Evolutionary conservation across 2,888 invertebrate species (phyloP).

Genomic region (Dolichomitus sp.): DNA sequence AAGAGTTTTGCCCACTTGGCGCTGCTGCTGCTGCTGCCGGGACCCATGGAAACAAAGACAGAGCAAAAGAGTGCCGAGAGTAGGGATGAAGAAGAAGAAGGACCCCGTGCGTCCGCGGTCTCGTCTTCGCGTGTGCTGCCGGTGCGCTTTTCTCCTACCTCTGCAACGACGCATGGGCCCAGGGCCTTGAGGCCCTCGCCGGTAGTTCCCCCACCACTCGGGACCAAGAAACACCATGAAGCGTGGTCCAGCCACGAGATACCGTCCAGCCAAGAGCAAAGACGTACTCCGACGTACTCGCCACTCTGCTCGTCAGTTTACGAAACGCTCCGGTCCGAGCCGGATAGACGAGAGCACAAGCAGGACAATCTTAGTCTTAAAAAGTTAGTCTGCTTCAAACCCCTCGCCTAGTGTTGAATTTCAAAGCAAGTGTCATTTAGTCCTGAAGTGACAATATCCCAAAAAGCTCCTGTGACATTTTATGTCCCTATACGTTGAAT

Average conservation of each 20-base stretch:
- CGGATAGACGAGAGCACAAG: conserved; percentile 42
- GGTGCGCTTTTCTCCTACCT: conserved; percentile 76
- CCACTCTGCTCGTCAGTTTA: conserved; percentile 79
- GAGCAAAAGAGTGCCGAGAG: conserved; percentile 52
- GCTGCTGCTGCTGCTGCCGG: conserved; percentile 36
- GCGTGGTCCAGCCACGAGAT: conserved; percentile 85
- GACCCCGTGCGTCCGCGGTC: conserved; percentile 39
- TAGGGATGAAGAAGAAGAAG: conserved; percentile 58
- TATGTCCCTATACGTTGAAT: neutral
- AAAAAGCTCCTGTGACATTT: neutral
- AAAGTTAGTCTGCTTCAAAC: neutral
- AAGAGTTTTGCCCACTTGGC: conserved; percentile 79
- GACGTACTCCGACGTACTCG: conserved; percentile 68
- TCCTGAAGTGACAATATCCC: neutral
- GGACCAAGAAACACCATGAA: conserved; percentile 75
- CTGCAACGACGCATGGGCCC: conserved; percentile 62
- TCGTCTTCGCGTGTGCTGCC: conserved; percentile 28
- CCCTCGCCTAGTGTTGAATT: conserved; percentile 27
- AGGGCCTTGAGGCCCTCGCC: conserved; percentile 64
- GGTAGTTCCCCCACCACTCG: conserved; percentile 66
- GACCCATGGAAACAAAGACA: conserved; percentile 52
- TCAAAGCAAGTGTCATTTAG: neutral
- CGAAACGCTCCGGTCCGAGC: conserved; percentile 81
- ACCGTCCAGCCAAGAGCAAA: conserved; percentile 74
- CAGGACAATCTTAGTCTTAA: conserved; percentile 16